Evolutionary conservation across 30 jellyfish, hydroid and myxozoan species (phyloP).

Genomic region (Turritopsis dohrnii): DNA sequence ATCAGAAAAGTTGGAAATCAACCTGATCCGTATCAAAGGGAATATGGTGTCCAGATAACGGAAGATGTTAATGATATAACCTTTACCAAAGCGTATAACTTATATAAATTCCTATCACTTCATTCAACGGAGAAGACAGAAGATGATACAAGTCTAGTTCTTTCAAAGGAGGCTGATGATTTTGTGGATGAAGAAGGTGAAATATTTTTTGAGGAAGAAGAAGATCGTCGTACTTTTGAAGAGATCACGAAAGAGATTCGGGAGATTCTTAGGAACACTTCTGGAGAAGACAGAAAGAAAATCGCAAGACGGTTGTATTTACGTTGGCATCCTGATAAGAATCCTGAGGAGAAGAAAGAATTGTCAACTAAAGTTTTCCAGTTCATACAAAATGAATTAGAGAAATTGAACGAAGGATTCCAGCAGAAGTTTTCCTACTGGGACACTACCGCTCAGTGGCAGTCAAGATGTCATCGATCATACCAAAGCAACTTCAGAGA

Average conservation of each 20-base stretch:
- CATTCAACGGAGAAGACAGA: neutral
- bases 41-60: neutral
- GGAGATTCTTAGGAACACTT: conserved; percentile 24
- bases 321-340: conserved; percentile 82
- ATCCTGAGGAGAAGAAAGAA: conserved; percentile 44
- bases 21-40: neutral
- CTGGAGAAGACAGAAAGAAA: conserved; percentile 26
- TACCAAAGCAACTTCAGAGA: neutral
- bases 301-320: conserved; percentile 47
- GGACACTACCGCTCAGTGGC: neutral
- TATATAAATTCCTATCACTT: neutral
- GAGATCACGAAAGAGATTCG: conserved; percentile 26
- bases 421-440: neutral
- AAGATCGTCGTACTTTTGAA: conserved; percentile 19
- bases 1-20: neutral
- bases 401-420: conserved; percentile 11
- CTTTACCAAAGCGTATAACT: neutral
- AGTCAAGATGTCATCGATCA: neutral
- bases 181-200: neutral
- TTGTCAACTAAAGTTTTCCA: conserved; percentile 44
- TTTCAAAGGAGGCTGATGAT: neutral
- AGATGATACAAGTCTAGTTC: conserved; percentile 4
- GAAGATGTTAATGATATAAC: neutral
- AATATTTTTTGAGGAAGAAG: neutral
- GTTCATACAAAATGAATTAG: conserved; percentile 35